Evolutionary conservation across 2,888 invertebrate genomes (phyloP).

Genomic region (Mantis religiosa): DNA sequence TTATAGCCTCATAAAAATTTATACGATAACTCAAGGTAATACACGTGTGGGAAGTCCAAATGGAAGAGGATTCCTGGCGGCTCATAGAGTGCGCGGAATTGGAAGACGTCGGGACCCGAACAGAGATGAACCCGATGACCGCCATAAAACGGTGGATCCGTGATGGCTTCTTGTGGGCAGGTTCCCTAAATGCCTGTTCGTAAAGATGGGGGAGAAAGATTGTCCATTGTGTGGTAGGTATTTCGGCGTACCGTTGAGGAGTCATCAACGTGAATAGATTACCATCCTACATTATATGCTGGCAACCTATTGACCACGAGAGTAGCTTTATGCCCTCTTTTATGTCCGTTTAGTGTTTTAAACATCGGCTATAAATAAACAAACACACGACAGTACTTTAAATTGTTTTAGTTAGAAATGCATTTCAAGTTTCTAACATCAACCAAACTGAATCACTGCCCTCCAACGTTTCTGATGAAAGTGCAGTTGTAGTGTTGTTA

Average conservation of each 20-base stretch:
- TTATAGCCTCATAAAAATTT: neutral
- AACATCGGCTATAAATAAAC: neutral
- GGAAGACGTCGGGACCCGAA: neutral
- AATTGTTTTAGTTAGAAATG: neutral
- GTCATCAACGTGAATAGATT: neutral
- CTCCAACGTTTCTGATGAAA: neutral
- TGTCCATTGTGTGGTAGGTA: neutral
- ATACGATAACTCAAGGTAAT: neutral
- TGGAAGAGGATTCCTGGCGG: neutral
- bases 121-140: neutral
- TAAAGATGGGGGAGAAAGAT: neutral
- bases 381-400: neutral
- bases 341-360: neutral
- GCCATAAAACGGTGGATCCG: neutral
- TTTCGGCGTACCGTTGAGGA: neutral
- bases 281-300: neutral
- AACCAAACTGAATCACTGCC: neutral
- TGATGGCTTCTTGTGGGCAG: neutral
- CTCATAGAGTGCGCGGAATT: neutral
- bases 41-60: neutral
- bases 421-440: too few relatives aligned
- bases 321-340: neutral
- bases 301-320: neutral
- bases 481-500: neutral
- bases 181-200: neutral